Conservation (phyloP, 2,113 vertebrate species). For the Cephalopterus ornatus region DNA sequence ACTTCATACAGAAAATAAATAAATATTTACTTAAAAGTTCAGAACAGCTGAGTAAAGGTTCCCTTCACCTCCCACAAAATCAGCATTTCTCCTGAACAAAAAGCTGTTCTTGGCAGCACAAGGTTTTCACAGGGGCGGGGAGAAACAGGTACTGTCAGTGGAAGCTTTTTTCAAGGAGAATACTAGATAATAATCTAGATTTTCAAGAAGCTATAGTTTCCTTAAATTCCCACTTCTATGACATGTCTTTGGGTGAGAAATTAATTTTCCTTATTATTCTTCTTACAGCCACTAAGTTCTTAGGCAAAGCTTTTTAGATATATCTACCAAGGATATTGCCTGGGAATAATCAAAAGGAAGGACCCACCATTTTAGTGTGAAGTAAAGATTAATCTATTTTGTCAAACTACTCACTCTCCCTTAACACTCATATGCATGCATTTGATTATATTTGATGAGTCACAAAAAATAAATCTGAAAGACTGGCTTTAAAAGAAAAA, state of each 20-base stretch:
- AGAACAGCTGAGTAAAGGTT: conserved; percentile 36
- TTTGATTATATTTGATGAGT: conserved; percentile 19
- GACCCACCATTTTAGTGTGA: not conserved
- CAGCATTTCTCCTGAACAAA: not conserved
- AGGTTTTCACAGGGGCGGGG: accelerated
- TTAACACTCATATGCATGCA: not conserved
- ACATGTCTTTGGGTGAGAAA: not conserved
- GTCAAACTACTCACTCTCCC: not conserved
- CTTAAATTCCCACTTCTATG: not conserved
- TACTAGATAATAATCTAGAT: not conserved
- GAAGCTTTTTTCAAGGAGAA: not conserved
- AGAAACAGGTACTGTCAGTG: not conserved
- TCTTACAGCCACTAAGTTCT: not conserved
- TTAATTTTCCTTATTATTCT: not conserved
- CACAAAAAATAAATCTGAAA: not conserved
- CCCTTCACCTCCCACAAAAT: not conserved
- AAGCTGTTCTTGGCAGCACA: not conserved
- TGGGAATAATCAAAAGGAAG: not conserved
- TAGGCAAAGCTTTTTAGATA: not conserved
- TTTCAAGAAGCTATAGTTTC: not conserved
- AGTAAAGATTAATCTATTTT: conserved; percentile 33
- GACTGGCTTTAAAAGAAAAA: not conserved
- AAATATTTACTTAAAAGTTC: conserved; percentile 56
- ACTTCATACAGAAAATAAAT: conserved; percentile 48
- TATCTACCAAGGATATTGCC: not conserved